Base-by-base conservation (phyloP, 1,140 invertebrate genomes). In the Orchestia grillus region DNA sequence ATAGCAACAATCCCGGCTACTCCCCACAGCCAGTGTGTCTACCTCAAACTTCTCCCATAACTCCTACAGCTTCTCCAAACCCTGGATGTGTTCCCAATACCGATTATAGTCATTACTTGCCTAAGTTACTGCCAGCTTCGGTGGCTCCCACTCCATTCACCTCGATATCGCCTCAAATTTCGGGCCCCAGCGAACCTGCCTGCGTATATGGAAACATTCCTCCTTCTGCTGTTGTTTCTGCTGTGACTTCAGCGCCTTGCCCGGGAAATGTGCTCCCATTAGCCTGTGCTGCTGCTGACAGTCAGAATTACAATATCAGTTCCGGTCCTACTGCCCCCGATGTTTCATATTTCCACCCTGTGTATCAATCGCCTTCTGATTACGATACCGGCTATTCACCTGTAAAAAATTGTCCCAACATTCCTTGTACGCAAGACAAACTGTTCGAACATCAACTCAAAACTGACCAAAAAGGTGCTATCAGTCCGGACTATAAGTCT, bases 381-480 rank as follows among this genome's bases (percentile, higher is more conserved):
- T 47, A 94, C 44, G 44, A 45, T 45, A 40, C 44, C 15, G 44
- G 44, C 8, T 94, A n/a, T 47, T 45, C 92, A 44, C 92, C 92
- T 11, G 43, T 94, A 6, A 94, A 94, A 45, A 94, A 94, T 44
- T 94, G 43, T 45, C 11, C 92, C 44, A 94, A 94, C 92, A 94
- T 94, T 45, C 92, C 92, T 15, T 94, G 92, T 45, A 94, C 92
- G 11, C 43, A 94, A 45, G 92, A 94, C 44, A 94, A 94, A 45
- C 44, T 94, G 96, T 98, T 99, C 97, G 98, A 98, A 96, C 98
- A 98, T 96, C 98, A 98, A 97, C 97, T 99, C 96, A 98, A 98
- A 97, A 98, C 98, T 90, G 99, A 99, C 97, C 98, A 99, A 97
- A 98, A 98, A 97, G 98, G 98, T 96, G 98, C 98, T 77, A 97